A percentile compares a stretch with the other conserved stretches of the same genome.
Evolutionary conservation across 1,140 invertebrate genomes (phyloP).

Genomic region (Rhyzopertha dominica): DNA sequence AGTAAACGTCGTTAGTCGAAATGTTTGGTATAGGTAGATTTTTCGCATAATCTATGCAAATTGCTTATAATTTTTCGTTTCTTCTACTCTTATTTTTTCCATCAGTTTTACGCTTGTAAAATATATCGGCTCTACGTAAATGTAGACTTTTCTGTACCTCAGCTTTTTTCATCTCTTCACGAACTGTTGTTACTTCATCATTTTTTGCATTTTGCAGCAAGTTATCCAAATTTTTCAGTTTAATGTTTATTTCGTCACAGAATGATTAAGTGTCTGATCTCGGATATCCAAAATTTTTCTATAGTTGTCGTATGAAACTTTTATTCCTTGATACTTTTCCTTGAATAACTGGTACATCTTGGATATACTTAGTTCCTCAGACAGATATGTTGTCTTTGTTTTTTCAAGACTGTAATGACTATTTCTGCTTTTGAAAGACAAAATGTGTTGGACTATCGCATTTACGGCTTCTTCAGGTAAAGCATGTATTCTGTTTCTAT

Average conservation of each 20-base stretch:
- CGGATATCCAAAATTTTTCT: constrained; percentile 17
- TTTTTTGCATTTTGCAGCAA: constrained; percentile 1
- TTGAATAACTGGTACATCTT: constrained; percentile 14
- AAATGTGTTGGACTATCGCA: constrained; percentile 11
- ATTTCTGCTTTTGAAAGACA: constrained; percentile 12
- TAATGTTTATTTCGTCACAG: constrained; percentile 9
- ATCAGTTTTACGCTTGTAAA: constrained; percentile 24
- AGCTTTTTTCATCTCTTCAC: constrained; percentile 2
- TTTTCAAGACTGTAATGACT: constrained; percentile 15
- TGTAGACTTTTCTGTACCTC: constrained; percentile 12
- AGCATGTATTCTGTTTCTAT: constrained; percentile 2
- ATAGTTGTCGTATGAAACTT: constrained; percentile 16
- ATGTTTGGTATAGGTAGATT: constrained; percentile 29
- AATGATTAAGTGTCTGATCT: constrained; percentile 8
- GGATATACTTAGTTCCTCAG: constrained; percentile 16
- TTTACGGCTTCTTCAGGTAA: constrained; percentile 7
- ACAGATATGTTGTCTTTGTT: constrained; percentile 13
- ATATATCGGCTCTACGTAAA: constrained; percentile 21
- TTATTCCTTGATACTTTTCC: constrained; percentile 7
- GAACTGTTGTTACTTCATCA: constrained; percentile 1
- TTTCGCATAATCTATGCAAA: constrained; percentile 27
- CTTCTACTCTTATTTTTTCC: constrained; percentile 12
- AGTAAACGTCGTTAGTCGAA: constrained; percentile 32
- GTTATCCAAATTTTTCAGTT: constrained; percentile 9
- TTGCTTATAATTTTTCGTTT: constrained; percentile 15